Evolutionary conservation across 2,888 invertebrate species (phyloP).

Genomic region (Calameuta idolon): DNA sequence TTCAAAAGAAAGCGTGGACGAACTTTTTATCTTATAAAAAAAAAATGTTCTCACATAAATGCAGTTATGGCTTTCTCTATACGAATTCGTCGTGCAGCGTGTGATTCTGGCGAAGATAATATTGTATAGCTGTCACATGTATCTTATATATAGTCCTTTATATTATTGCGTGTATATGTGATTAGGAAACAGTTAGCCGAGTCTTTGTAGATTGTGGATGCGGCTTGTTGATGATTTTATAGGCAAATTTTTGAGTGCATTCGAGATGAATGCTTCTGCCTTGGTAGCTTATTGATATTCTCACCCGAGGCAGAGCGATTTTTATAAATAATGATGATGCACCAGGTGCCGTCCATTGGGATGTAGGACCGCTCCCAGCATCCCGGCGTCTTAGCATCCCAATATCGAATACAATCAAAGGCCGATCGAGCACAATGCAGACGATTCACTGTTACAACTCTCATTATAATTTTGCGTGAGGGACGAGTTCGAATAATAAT

Average conservation of each 20-base stretch:
- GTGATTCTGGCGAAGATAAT: neutral
- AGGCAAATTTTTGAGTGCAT: slow-evolving; percentile 2
- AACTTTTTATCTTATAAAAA: neutral
- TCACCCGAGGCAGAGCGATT: slow-evolving; percentile 23
- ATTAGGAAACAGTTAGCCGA: neutral
- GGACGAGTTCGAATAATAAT: slow-evolving; percentile 4
- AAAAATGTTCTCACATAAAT: neutral
- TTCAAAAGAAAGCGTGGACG: neutral
- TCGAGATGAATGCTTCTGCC: slow-evolving; percentile 12
- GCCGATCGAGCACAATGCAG: slow-evolving; percentile 21
- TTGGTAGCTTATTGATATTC: slow-evolving; percentile 27
- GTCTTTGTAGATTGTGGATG: neutral
- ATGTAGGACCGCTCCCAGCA: slow-evolving; percentile 22
- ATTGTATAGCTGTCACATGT: neutral
- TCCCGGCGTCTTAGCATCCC: slow-evolving; percentile 9
- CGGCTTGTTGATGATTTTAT: neutral
- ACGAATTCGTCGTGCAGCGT: neutral
- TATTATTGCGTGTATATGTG: neutral
- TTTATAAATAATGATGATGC: slow-evolving; percentile 27
- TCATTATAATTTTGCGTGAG: slow-evolving; percentile 26
- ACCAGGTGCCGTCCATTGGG: slow-evolving; percentile 22
- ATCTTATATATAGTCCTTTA: neutral
- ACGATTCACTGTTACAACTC: slow-evolving; percentile 19
- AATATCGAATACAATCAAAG: slow-evolving; percentile 17
- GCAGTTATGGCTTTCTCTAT: neutral